Percentiles rank a stretch among this genome's conserved stretches.
These are phyloP conservation scores for Labeo rohita DNA, from an alignment of 2,113 vertebrate genomes.

Conservation along the genomic window DNA sequence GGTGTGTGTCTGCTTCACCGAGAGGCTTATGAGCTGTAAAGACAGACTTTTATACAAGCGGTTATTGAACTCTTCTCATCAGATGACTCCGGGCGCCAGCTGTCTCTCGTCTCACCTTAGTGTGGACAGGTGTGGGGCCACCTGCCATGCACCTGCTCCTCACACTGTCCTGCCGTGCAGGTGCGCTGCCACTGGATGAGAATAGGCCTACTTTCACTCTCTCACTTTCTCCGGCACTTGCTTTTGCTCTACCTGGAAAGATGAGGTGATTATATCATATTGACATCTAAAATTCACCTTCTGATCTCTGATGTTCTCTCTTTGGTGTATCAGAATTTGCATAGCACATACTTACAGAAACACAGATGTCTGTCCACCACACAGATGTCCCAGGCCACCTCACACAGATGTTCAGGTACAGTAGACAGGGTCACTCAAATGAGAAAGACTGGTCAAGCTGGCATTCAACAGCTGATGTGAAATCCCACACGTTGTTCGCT, in stretches of 20 bases:
- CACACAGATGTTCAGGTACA: constrained; percentile 46
- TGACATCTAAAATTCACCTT: constrained; percentile 13
- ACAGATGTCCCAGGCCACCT: constrained; percentile 5
- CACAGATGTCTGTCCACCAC: constrained; percentile 29
- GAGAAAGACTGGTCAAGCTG: constrained; percentile 8
- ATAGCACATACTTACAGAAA: not conserved
- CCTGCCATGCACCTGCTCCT: constrained; percentile 63
- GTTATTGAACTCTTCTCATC: constrained; percentile 54
- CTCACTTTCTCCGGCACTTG: not conserved
- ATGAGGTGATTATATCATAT: not conserved
- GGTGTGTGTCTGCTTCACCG: constrained; percentile 4
- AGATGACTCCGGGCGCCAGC: constrained; percentile 53
- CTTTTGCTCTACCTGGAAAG: not conserved
- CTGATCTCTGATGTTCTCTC: not conserved
- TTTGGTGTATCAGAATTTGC: not conserved
- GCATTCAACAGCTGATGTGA: constrained; percentile 5
- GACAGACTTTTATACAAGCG: constrained; percentile 34
- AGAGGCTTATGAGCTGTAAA: constrained; percentile 33
- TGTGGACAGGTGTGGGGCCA: constrained; percentile 58
- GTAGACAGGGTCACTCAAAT: constrained; percentile 38
- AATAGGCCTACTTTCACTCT: constrained; percentile 15
- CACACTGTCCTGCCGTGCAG: constrained; percentile 46
- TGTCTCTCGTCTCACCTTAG: constrained; percentile 59
- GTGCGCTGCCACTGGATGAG: constrained; percentile 32
- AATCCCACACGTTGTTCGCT: not conserved